Evolutionary conservation across 2,888 invertebrate species (phyloP).

Genomic region (Macrostomum cliftonense): DNA sequence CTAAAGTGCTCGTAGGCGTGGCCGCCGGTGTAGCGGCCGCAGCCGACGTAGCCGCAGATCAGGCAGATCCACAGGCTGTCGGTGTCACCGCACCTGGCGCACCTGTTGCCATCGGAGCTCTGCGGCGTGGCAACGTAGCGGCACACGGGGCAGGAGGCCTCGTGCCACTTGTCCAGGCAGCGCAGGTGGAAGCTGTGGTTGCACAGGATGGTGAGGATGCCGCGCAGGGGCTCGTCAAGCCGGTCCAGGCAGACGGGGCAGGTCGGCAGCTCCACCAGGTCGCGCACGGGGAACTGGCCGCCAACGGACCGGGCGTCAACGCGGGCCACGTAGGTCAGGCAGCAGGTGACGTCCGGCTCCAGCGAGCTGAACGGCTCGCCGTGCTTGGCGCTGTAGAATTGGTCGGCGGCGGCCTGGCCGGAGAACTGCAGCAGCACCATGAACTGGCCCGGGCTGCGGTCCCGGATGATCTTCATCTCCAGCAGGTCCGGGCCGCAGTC

Average conservation of each 20-base stretch:
- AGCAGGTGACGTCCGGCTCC: slow-evolving; percentile 66
- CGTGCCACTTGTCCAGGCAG: slow-evolving; percentile 41
- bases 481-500: slow-evolving; percentile 44
- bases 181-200: slow-evolving; percentile 92
- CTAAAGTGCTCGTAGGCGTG: slow-evolving; percentile 86
- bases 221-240: slow-evolving; percentile 85
- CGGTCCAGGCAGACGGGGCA: slow-evolving; percentile 90
- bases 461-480: slow-evolving; percentile 71
- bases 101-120: slow-evolving; percentile 50
- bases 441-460: slow-evolving; percentile 73
- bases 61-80: slow-evolving; percentile 84
- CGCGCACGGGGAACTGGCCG: slow-evolving; percentile 43
- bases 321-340: slow-evolving; percentile 64
- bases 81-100: slow-evolving; percentile 48
- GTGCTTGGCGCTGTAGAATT: slow-evolving; percentile 79
- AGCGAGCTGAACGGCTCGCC: slow-evolving; percentile 77
- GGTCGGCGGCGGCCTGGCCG: slow-evolving; percentile 55
- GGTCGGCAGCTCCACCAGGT: slow-evolving; percentile 80
- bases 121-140: slow-evolving; percentile 70
- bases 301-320: background rate
- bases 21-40: slow-evolving; percentile 69
- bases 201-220: slow-evolving; percentile 85
- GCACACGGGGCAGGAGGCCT: slow-evolving; percentile 79
- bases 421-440: slow-evolving; percentile 79
- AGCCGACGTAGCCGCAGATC: slow-evolving; percentile 93